Evolutionary conservation across 2,113 vertebrate genomes (phyloP).

Genomic region (Rhombomys opimus): DNA sequence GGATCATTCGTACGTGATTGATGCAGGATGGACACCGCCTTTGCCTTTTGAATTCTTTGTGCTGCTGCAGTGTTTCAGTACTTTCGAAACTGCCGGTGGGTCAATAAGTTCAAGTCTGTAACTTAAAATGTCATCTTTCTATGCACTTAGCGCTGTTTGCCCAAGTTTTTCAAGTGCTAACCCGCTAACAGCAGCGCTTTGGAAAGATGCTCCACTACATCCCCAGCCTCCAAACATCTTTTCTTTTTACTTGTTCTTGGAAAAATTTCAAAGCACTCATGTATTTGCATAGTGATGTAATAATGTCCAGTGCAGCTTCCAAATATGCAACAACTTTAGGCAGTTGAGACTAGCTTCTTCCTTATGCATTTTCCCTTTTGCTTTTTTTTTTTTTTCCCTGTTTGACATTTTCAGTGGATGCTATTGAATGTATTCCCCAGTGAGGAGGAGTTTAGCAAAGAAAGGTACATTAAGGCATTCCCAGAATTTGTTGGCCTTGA

Average conservation of each 20-base stretch:
- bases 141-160: slow-evolving; percentile 5
- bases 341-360: not conserved
- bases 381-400: not conserved
- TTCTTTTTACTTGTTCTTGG: slow-evolving; percentile 38
- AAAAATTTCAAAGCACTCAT: slow-evolving; percentile 57
- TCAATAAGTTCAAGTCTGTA: slow-evolving; percentile 48
- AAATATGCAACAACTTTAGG: not conserved
- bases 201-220: slow-evolving; percentile 41
- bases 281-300: slow-evolving; percentile 17
- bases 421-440: not conserved
- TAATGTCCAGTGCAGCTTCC: slow-evolving; percentile 12
- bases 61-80: slow-evolving; percentile 54
- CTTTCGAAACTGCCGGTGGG: slow-evolving; percentile 68
- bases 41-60: slow-evolving; percentile 46
- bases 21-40: not conserved
- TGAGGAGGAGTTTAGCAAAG: not conserved
- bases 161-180: slow-evolving; percentile 59
- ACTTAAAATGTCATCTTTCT: slow-evolving; percentile 67
- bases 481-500: slow-evolving; percentile 42
- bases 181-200: slow-evolving; percentile 22
- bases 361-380: not conserved
- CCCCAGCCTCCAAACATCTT: slow-evolving; percentile 4
- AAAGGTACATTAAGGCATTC: not conserved
- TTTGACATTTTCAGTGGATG: not conserved
- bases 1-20: not conserved